These are phyloP conservation scores for Lipotes vexillifer DNA, from an alignment of 2,113 vertebrate species.

Conservation along the genomic window DNA sequence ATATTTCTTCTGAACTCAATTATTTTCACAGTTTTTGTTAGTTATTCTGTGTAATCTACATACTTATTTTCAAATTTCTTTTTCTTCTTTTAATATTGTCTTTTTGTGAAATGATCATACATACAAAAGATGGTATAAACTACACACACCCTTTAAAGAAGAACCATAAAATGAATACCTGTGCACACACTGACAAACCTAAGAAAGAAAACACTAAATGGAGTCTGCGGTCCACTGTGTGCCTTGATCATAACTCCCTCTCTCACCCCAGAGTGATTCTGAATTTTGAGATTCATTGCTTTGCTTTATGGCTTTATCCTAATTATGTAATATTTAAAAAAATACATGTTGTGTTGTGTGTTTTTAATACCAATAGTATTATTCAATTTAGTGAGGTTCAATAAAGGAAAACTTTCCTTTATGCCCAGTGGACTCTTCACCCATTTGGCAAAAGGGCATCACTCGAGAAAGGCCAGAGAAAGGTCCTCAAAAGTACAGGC, in stretches of 20 bases:
- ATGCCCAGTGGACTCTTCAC: background rate
- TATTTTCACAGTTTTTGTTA: background rate
- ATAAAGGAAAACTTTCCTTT: background rate
- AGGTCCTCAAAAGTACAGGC: background rate
- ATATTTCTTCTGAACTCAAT: background rate
- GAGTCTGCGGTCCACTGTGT: background rate
- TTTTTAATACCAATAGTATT: background rate
- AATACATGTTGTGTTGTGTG: background rate
- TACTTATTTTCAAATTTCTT: background rate
- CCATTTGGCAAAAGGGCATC: background rate
- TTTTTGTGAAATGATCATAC: background rate
- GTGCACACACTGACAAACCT: background rate
- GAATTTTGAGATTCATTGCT: background rate
- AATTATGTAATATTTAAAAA: background rate
- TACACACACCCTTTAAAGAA: background rate
- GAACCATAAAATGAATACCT: background rate
- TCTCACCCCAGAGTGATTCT: background rate
- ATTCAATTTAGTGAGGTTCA: background rate
- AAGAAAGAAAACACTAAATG: background rate
- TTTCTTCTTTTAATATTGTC: background rate
- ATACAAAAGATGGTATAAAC: background rate
- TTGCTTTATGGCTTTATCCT: background rate
- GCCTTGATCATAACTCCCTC: background rate
- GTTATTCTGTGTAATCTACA: background rate
- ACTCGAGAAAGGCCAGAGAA: background rate